Percentiles rank a stretch among this genome's conserved stretches.
phyloP scores from a whole-genome alignment of 2,113 vertebrate genomes.

The Plecturocebus donacophilus region DNA sequence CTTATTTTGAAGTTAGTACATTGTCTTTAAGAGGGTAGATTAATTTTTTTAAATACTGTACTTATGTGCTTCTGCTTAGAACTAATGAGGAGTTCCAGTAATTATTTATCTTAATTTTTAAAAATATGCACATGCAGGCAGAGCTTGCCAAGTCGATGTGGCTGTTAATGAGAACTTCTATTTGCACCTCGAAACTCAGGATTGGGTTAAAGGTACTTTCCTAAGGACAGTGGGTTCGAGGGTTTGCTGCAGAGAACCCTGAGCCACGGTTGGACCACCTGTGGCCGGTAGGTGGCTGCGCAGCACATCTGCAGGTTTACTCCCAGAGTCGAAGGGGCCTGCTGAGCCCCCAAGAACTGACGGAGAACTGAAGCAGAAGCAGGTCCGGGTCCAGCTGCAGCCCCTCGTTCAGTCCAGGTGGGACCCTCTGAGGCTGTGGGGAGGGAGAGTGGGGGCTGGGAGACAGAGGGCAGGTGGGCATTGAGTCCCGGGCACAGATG shows the following conservation, averaged over 20 bases:
- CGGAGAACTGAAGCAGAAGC: too few relatives aligned
- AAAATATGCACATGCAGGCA: fast-evolving
- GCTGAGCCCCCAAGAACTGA: too few relatives aligned
- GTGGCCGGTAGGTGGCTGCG: fast-evolving
- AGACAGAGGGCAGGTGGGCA: background rate
- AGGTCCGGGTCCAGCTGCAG: too few relatives aligned
- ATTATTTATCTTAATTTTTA: background rate
- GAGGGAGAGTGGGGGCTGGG: too few relatives aligned
- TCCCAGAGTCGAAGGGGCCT: too few relatives aligned
- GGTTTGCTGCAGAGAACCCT: background rate
- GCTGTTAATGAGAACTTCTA: background rate
- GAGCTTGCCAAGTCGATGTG: too few relatives aligned
- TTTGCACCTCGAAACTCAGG: background rate
- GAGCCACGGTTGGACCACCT: fast-evolving
- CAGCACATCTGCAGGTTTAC: background rate
- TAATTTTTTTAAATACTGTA: background rate
- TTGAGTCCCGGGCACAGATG: background rate
- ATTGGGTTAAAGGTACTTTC: background rate
- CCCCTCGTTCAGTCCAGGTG: background rate
- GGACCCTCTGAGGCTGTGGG: too few relatives aligned
- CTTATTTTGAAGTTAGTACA: background rate
- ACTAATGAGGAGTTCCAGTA: too few relatives aligned
- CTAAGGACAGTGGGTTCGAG: fast-evolving
- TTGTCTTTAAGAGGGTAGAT: background rate
- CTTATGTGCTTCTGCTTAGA: background rate